phyloP scores from a whole-genome alignment of 2,113 vertebrate species.

The Prionailurus bengalensis region DNA sequence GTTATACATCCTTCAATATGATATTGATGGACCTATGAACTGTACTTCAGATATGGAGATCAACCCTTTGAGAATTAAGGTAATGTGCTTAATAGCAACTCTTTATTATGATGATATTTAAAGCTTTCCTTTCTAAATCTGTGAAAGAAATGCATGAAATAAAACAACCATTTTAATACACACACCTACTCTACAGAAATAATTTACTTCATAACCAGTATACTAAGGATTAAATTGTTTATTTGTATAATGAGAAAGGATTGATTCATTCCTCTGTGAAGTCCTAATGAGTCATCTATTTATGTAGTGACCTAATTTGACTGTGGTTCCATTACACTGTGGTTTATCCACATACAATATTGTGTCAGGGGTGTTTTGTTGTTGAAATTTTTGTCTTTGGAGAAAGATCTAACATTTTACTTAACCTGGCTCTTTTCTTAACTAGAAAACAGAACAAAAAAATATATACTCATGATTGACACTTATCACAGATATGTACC shows the following conservation, averaged over 20 bases:
- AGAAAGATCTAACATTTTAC: background rate
- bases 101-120: background rate
- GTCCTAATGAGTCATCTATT: background rate
- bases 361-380: background rate
- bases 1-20: conserved; percentile 93
- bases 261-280: background rate
- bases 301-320: background rate
- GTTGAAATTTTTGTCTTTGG: conserved; percentile 22
- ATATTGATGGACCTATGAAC: conserved; percentile 97
- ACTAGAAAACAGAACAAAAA: conserved; percentile 9
- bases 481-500: background rate
- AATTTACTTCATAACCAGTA: background rate
- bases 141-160: background rate
- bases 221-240: background rate
- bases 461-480: background rate
- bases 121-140: background rate
- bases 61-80: conserved; percentile 95
- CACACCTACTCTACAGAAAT: background rate
- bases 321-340: background rate
- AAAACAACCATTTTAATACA: background rate
- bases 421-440: background rate
- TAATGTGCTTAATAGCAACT: conserved; percentile 77
- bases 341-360: background rate
- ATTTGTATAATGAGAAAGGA: background rate
- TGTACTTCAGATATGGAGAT: conserved; percentile 94